Base-by-base conservation (phyloP, 1,140 invertebrate species). In the Rhynchophorus ferrugineus region DNA sequence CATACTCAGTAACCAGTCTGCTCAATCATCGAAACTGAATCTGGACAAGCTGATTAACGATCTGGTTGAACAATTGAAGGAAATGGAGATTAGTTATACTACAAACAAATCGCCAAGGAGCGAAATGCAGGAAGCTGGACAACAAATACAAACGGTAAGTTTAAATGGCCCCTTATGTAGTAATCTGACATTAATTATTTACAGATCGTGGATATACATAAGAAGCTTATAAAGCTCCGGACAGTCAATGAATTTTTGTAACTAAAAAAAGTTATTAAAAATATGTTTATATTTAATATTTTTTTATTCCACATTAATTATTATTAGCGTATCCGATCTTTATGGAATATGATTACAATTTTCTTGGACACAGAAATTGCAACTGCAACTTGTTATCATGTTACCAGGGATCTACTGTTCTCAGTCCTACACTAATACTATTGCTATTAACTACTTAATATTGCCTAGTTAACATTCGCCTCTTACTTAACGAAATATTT, bases 121-220 rank as follows among this genome's bases (percentile, higher is more conserved):
- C 7, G 57, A 63, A 35, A 57, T 64, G 38, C 52, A 64, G 41
- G 36, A 59, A 13, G 61, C 64, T 16, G 60, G 54, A 24, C 48
- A 53, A 19, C 63, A 68, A 56, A 63, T 68, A 11, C 53, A 59
- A 56, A 61, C 53, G 46, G 66, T 68, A 57, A 49, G 24, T 6
- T 29, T 6, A 5, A 11, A 29, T 6, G 24, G 11, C 11, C 5
- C 5, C 11, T n/a, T n/a, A n/a, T n/a, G n/a, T n/a, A n/a, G n/a
- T 9, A 42, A 42, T 11, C 3, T 19, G 19, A 17, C 8, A 19
- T 9, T 52, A 21, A 29, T 54, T 54, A 45, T 37, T 64, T 62
- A 33, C 46, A 67, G 65, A 61, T 67, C 38, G 57, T 61, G 42
- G 60, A 58, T 9, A 57, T 65, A 21, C 65, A 67, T 17, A 65